Evolutionary conservation across 2,113 vertebrate species (phyloP), one percentile per base, ranked within the genome.

Genomic region (Pomatorhinus ruficollis): DNA sequence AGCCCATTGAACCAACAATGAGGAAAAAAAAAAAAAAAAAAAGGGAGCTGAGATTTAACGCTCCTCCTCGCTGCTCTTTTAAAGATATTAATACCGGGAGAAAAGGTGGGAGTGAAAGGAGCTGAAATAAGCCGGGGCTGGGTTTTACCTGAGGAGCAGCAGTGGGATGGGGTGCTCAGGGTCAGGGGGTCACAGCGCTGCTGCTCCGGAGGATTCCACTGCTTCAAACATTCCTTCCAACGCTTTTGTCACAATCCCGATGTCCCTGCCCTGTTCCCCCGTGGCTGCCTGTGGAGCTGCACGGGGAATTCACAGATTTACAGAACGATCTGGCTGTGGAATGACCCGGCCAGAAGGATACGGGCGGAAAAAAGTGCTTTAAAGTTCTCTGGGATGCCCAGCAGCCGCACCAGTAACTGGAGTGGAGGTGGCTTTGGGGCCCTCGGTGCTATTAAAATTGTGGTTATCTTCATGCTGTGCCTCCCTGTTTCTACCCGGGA

Each of bases 211-310:
- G 44, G 49, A 5, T 40, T 37, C 14, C 88, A 14, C 5, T 11
- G 54, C 8, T n/a, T 4, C 13, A 11, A 72, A 22, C 28, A 33
- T 1, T 33, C 18, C 54, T 45, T 49, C 23, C 6, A 8, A 4
- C 0, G 1, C 17, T 15, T 20, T 1, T 52, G 42, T 5, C 40
- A 1, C 50, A 7, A 0, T 1, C 25, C 68, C 19, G 14, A 2
- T 7, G 0, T 35, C 66, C 11, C 8, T 44, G 44, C 44, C 18
- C 2, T 15, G 30, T 5, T 15, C 27, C 28, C 30, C 9, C 12
- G 0, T 3, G 39, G 33, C 31, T 2, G 1, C 50, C 5, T 10
- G 27, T 10, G 52, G 27, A 28, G 25, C 30, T 66, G 47, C 22
- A 1, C 16, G 6, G 49, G 18, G 49, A 22, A 16, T 39, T 61